Percentiles rank a stretch among this genome's conserved stretches.
Conservation (phyloP, 37 sponge, comb jelly and placozoan genomes). For the Bolinopsis microptera region DNA sequence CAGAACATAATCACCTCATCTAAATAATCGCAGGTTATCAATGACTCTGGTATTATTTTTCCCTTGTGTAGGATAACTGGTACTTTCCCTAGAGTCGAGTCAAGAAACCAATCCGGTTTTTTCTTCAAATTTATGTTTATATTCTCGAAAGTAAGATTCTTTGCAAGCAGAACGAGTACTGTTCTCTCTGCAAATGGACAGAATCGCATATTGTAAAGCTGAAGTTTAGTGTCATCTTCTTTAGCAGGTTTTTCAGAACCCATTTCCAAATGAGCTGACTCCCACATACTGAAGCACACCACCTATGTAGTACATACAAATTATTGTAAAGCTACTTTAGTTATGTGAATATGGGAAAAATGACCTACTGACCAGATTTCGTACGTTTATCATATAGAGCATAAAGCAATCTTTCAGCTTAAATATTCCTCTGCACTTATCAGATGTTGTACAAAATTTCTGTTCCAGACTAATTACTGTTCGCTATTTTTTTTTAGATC, state of each 20-base stretch:
- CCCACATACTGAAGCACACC: constrained; percentile 29
- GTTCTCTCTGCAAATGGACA: constrained; percentile 43
- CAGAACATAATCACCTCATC: constrained; percentile 51
- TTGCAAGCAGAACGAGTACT: constrained; percentile 30
- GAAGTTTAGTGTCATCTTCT: neutral
- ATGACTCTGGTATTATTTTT: constrained; percentile 37
- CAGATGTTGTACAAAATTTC: too few relatives aligned
- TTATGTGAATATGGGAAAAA: too few relatives aligned
- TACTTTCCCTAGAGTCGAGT: constrained; percentile 7
- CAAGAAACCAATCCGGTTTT: constrained; percentile 38
- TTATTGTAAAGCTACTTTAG: too few relatives aligned
- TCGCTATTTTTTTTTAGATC: too few relatives aligned
- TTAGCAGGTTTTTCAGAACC: neutral
- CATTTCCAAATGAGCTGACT: neutral
- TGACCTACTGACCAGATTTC: too few relatives aligned
- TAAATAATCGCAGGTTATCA: constrained; percentile 8
- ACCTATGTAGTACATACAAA: too few relatives aligned
- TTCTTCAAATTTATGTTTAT: constrained; percentile 36
- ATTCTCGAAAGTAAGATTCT: neutral
- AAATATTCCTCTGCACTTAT: too few relatives aligned
- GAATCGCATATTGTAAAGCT: constrained; percentile 55
- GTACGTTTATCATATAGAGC: too few relatives aligned
- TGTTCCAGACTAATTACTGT: too few relatives aligned
- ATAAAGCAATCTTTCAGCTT: too few relatives aligned
- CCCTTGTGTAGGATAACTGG: constrained; percentile 29